A percentile compares a stretch with the other conserved stretches of the same genome.
phyloP scores from a whole-genome alignment of 2,113 vertebrate genomes.

The Sinocyclocheilus anophthalmus region DNA sequence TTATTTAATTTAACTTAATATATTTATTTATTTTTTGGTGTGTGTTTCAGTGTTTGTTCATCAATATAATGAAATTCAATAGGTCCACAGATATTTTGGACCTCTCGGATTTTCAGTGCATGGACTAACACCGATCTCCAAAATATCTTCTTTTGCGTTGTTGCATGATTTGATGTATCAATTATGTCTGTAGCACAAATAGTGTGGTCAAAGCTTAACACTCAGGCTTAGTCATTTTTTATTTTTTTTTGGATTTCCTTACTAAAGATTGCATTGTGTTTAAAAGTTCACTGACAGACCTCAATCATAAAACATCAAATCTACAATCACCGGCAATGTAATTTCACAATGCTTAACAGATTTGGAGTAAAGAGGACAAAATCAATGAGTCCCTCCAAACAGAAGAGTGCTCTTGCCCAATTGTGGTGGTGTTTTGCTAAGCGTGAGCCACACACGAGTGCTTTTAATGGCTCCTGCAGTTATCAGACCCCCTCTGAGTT shows the following conservation, averaged over 20 bases:
- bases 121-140: not conserved
- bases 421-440: slow-evolving; percentile 55
- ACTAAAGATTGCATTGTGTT: slow-evolving; percentile 7
- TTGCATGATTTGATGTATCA: not conserved
- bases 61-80: not conserved
- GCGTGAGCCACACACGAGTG: slow-evolving; percentile 72
- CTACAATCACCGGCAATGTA: slow-evolving; percentile 52
- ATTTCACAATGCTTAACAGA: slow-evolving; percentile 51
- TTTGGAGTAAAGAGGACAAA: slow-evolving; percentile 46
- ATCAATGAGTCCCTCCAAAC: slow-evolving; percentile 64
- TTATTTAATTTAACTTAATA: too few species aligned
- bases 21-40: too few species aligned
- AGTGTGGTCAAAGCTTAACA: not conserved
- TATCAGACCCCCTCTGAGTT: slow-evolving; percentile 68
- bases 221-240: not conserved
- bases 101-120: not conserved
- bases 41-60: not conserved
- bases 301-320: slow-evolving; percentile 43
- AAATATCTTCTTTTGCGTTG: not conserved
- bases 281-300: slow-evolving; percentile 13
- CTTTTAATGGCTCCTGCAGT: slow-evolving; percentile 72
- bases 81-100: not conserved
- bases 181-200: not conserved
- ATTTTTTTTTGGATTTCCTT: not conserved
- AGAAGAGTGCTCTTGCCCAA: slow-evolving; percentile 59